Evolutionary conservation across 2,888 invertebrate genomes (phyloP), one percentile per base, ranked within the genome.

Genomic region (Ommatoiulus sabulosus): DNA sequence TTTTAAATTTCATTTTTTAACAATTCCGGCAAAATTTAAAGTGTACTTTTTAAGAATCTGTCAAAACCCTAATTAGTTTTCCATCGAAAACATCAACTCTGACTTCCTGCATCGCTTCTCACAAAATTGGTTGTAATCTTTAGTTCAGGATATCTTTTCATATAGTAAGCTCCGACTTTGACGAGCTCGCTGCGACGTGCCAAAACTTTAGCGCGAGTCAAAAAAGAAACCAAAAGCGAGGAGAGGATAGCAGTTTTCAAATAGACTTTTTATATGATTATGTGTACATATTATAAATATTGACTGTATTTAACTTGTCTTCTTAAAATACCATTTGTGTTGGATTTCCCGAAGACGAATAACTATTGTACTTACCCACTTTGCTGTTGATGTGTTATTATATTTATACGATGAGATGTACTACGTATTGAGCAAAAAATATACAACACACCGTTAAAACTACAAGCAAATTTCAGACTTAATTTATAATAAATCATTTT

Each of bases 191-290:
- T 10, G 52, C 4, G 52, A 52, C 15, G 52, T 52, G 52, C 52
- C 52, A 52, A 52, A n/a, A 52, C 52, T 15, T 52, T 52, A 52
- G 10, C 52, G 52, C 52, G 15, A 46, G 6, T 46, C 5, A 7
- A 80, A 80, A 80, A 24, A 80, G 80, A 24, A 84, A 84, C 84
- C 43, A 84, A 43, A 84, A 84, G n/a, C 10, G 15, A 52, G 15
- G 15, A 52, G 3, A n/a, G 10, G 52, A 15, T 15, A 52, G 52
- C 52, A 52, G 84, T 43, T 43, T 84, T 43, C 43, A 84, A 63
- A 24, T 84, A 2, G 12, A 24, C 84, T 84, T 84, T 84, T 84
- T 84, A 8, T 24, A 84, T 17, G 52, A 7, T 7, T 52, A 10
- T 15, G 10, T 52, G 52, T 52, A 52, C 52, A 52, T 52, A 52